Evolutionary conservation across 2,888 invertebrate genomes (phyloP).

Genomic region (Melanostoma scalare): DNA sequence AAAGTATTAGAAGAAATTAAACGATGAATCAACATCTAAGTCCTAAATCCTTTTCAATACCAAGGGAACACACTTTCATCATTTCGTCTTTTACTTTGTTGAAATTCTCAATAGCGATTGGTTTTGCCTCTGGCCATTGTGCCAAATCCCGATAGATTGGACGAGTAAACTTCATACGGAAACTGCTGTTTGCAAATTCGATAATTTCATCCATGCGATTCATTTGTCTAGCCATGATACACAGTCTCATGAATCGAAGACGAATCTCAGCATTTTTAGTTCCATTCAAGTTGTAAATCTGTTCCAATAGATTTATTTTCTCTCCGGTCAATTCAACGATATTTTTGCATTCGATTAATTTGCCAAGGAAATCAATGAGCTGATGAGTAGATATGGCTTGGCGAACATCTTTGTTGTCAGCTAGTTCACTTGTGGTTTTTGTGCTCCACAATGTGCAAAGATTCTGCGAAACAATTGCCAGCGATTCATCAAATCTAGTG

Average conservation of each 20-base stretch:
- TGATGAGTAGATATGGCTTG: constrained; percentile 85
- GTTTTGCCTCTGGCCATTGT: constrained; percentile 88
- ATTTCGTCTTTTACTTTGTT: constrained; percentile 87
- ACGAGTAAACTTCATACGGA: constrained; percentile 95
- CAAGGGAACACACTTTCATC: constrained; percentile 92
- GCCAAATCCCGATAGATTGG: constrained; percentile 94
- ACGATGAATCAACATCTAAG: constrained; percentile 75
- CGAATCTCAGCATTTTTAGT: constrained; percentile 91
- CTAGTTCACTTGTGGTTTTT: constrained; percentile 81
- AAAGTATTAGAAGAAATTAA: not conserved
- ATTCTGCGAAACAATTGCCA: constrained; percentile 85
- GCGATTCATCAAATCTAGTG: constrained; percentile 86
- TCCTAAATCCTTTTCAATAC: constrained; percentile 88
- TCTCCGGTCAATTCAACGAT: constrained; percentile 83
- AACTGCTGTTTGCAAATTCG: constrained; percentile 91
- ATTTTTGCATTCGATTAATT: constrained; percentile 84
- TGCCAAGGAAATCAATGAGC: constrained; percentile 86
- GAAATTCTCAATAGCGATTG: constrained; percentile 88
- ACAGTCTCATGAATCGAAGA: constrained; percentile 89
- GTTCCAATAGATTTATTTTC: constrained; percentile 83
- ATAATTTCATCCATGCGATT: constrained; percentile 87
- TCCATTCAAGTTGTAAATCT: constrained; percentile 85
- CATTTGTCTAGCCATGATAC: constrained; percentile 88
- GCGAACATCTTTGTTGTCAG: constrained; percentile 83
- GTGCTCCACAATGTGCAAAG: constrained; percentile 84